phyloP scores from a whole-genome alignment of 2,797 vertebrate genomes.

The Poecilia picta region DNA sequence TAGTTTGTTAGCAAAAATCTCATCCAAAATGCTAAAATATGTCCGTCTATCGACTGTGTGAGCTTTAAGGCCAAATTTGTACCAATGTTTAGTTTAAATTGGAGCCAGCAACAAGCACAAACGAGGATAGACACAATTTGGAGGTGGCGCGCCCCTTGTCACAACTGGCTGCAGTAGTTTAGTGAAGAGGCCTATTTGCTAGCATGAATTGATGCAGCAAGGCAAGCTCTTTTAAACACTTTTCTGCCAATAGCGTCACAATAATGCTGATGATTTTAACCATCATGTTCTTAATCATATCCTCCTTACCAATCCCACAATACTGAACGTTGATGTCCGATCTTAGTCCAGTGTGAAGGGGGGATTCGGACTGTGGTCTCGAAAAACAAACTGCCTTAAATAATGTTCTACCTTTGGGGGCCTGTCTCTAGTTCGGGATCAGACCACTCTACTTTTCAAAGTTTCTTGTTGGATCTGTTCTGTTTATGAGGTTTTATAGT shows the following conservation, averaged over 20 bases:
- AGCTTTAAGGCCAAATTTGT: not conserved
- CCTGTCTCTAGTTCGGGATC: slow-evolving; percentile 9
- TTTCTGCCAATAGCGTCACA: not conserved
- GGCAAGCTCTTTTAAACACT: not conserved
- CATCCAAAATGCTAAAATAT: not conserved
- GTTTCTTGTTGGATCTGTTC: slow-evolving; percentile 4
- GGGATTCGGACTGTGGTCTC: not conserved
- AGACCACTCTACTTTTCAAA: slow-evolving; percentile 19
- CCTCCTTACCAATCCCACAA: not conserved
- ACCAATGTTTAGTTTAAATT: not conserved
- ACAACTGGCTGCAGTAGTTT: not conserved
- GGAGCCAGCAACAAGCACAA: too few relatives aligned
- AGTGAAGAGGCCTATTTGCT: not conserved
- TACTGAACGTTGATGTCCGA: not conserved
- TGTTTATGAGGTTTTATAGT: slow-evolving; percentile 15
- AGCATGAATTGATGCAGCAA: not conserved
- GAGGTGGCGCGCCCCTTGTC: not conserved
- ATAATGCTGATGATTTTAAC: not conserved
- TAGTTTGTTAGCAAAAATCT: not conserved
- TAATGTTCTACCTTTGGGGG: slow-evolving; percentile 13
- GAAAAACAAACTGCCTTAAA: slow-evolving; percentile 63
- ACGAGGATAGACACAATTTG: not conserved
- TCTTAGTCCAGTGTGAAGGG: not conserved
- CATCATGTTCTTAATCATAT: not conserved
- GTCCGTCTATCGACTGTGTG: not conserved